These are phyloP conservation scores for Neocrepidodera transversa DNA, from an alignment of 2,888 invertebrate genomes.

Conservation along the genomic window DNA sequence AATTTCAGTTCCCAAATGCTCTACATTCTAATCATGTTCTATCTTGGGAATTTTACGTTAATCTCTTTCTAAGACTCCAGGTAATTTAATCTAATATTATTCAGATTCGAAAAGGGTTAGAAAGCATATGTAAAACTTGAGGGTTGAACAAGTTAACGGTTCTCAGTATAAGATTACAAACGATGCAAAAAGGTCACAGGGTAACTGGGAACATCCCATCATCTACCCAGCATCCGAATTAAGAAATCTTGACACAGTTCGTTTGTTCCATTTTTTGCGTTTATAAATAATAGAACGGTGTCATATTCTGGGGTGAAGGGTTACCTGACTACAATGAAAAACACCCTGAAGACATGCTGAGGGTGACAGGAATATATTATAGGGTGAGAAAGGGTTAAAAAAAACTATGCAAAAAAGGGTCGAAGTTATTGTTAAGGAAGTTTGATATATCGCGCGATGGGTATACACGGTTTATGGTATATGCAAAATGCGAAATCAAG, in stretches of 20 bases:
- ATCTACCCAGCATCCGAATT: conserved; percentile 42
- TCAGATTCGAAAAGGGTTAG: conserved; percentile 17
- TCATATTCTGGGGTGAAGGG: conserved; percentile 61
- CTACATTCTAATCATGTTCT: not conserved
- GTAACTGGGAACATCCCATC: conserved; percentile 37
- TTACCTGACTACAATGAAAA: conserved; percentile 59
- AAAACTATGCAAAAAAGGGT: conserved; percentile 62
- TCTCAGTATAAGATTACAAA: conserved; percentile 49
- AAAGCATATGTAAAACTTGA: conserved; percentile 19
- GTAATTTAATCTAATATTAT: conserved; percentile 24
- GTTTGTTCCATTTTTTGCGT: conserved; percentile 60
- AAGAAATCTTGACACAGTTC: conserved; percentile 61
- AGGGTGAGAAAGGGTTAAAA: conserved; percentile 60
- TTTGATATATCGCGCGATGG: conserved; percentile 53
- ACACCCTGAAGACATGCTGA: conserved; percentile 60
- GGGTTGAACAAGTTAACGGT: conserved; percentile 39
- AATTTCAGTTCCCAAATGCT: too few relatives aligned
- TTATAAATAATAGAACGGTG: conserved; percentile 59
- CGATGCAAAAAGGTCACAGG: conserved; percentile 53
- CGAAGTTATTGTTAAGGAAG: conserved; percentile 48
- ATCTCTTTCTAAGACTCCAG: not conserved
- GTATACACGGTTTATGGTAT: conserved; percentile 28
- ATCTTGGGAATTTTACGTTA: not conserved
- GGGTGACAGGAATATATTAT: conserved; percentile 59
- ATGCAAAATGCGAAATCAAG: conserved; percentile 44